Percentiles rank a stretch among this genome's conserved stretches.
These are phyloP conservation scores for Xanthorhoe designata DNA, from an alignment of 2,888 invertebrate species.

Conservation along the genomic window DNA sequence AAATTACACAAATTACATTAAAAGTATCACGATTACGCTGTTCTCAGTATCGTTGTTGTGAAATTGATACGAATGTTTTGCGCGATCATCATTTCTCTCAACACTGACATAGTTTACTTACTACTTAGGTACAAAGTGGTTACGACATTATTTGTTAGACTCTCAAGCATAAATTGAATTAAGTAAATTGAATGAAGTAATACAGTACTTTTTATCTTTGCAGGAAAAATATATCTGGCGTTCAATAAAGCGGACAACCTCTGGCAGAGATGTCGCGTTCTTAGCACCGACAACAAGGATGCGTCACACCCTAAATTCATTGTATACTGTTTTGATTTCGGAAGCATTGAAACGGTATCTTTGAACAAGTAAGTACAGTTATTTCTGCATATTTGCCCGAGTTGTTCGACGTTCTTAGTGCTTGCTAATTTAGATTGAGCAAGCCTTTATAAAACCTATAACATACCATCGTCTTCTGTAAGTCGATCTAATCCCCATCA, in stretches of 20 bases:
- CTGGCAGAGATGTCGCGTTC: slow-evolving; percentile 89
- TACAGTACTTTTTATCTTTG: slow-evolving; percentile 15
- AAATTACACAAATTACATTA: too few relatives aligned
- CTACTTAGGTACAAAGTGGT: not conserved
- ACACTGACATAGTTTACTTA: not conserved
- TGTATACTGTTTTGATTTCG: slow-evolving; percentile 88
- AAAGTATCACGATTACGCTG: not conserved
- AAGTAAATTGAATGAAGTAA: too few relatives aligned
- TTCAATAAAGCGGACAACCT: slow-evolving; percentile 80
- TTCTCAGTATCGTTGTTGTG: not conserved
- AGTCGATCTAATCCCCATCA: too few relatives aligned
- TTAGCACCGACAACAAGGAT: slow-evolving; percentile 60
- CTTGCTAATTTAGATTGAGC: too few relatives aligned
- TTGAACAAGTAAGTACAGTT: slow-evolving; percentile 74
- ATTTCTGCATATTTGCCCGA: not conserved
- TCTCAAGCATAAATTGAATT: not conserved
- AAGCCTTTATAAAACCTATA: too few relatives aligned
- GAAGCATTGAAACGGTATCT: slow-evolving; percentile 79
- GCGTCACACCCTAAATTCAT: slow-evolving; percentile 67
- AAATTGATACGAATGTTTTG: not conserved
- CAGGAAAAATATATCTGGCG: slow-evolving; percentile 88
- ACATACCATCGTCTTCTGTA: too few relatives aligned
- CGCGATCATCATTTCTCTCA: not conserved
- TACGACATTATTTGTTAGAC: not conserved
- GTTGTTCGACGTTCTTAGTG: too few relatives aligned